These are phyloP conservation scores for Drosophila testacea DNA, from an alignment of 2,888 invertebrate genomes.

Conservation along the genomic window DNA sequence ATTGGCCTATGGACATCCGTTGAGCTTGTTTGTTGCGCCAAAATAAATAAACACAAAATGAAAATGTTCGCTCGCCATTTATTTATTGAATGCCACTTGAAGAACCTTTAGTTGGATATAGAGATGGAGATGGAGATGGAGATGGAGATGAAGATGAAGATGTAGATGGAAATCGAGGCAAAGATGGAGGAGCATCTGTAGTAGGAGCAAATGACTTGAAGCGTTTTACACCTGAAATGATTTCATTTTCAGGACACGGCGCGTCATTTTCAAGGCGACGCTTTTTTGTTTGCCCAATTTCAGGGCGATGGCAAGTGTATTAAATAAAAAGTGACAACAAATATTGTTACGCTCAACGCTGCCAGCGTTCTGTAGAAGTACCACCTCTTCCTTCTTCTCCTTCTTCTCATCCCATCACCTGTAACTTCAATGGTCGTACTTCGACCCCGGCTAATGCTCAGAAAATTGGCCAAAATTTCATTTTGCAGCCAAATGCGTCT, in stretches of 20 bases:
- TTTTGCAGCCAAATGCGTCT: constrained; percentile 51
- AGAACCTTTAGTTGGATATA: constrained; percentile 6
- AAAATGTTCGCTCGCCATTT: constrained; percentile 50
- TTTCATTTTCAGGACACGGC: constrained; percentile 57
- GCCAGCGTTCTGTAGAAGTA: constrained; percentile 26
- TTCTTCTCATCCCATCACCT: too few species aligned
- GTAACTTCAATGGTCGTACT: constrained; percentile 7
- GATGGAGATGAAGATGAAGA: background rate
- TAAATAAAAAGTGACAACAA: constrained; percentile 78
- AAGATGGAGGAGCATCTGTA: background rate
- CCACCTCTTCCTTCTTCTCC: background rate
- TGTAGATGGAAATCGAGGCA: too few species aligned
- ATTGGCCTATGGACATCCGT: constrained; percentile 14
- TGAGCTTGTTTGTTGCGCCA: constrained; percentile 43
- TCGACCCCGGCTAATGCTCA: constrained; percentile 64
- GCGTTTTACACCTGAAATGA: constrained; percentile 78
- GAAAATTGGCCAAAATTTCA: constrained; percentile 77
- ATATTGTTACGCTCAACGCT: constrained; percentile 67
- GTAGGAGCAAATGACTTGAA: constrained; percentile 61
- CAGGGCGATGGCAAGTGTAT: constrained; percentile 58
- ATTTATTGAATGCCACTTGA: constrained; percentile 52
- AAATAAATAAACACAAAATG: constrained; percentile 51
- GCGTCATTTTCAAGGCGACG: constrained; percentile 26
- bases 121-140: background rate
- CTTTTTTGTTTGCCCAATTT: constrained; percentile 65